These are phyloP conservation scores for Phengaris arion DNA, from an alignment of 2,888 invertebrate genomes.

Conservation along the genomic window DNA sequence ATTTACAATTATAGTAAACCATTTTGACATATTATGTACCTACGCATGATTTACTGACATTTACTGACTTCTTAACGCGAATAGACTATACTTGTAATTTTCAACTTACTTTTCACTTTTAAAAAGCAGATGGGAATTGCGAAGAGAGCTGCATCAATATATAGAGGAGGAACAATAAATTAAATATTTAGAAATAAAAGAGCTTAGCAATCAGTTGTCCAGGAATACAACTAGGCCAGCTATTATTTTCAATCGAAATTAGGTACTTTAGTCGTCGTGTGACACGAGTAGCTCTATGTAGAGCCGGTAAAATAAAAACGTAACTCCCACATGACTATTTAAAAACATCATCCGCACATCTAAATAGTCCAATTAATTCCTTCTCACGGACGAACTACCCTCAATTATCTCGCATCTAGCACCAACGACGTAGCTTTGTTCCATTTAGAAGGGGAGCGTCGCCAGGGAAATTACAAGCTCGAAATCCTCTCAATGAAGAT, in stretches of 20 bases:
- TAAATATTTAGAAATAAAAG: not conserved
- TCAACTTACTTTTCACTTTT: no score
- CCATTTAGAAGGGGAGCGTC: slow-evolving; percentile 20
- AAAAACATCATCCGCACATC: not conserved
- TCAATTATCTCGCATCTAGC: slow-evolving; percentile 27
- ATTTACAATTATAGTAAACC: no score
- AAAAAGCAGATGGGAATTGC: no score
- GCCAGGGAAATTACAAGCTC: slow-evolving; percentile 28
- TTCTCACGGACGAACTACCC: slow-evolving; percentile 19
- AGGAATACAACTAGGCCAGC: not conserved
- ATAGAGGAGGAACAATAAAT: no score
- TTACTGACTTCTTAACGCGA: no score
- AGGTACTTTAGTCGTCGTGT: not conserved
- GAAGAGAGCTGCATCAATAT: no score
- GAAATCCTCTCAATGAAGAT: slow-evolving; percentile 22
- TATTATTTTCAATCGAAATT: not conserved
- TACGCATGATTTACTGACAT: no score
- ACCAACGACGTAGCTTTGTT: slow-evolving; percentile 20
- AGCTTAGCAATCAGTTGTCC: not conserved
- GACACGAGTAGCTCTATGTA: not conserved
- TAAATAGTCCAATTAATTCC: slow-evolving; percentile 20
- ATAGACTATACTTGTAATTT: no score
- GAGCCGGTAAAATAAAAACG: not conserved
- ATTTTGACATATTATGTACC: no score
- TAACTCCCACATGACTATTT: not conserved